Percentiles rank a stretch among this genome's conserved stretches.
Evolutionary conservation across 2,113 vertebrate species (phyloP).

Genomic region (Cricetomys ansorgei): DNA sequence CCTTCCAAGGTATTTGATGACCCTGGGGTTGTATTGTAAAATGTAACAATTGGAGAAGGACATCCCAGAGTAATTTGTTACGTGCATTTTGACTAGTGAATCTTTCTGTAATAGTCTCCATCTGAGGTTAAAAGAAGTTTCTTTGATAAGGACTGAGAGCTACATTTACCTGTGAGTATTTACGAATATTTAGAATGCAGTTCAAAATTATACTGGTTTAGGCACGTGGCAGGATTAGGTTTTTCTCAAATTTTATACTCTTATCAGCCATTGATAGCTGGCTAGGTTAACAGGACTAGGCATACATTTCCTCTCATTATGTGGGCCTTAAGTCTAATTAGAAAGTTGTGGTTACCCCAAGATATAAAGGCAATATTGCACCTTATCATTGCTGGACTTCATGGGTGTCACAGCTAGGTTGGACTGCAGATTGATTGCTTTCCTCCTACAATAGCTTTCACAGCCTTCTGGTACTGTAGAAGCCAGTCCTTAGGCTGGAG

Average conservation of each 20-base stretch:
- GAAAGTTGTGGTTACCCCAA: background rate
- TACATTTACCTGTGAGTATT: background rate
- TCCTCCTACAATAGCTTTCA: no score
- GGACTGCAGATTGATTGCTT: background rate
- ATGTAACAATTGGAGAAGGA: background rate
- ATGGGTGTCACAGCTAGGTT: background rate
- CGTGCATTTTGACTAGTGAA: background rate
- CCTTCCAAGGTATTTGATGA: background rate
- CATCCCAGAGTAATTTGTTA: background rate
- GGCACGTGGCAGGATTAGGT: background rate
- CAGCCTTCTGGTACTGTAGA: background rate
- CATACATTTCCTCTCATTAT: background rate
- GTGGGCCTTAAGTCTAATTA: background rate
- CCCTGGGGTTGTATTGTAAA: background rate
- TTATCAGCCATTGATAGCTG: background rate
- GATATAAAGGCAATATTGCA: background rate
- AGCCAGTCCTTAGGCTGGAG: background rate
- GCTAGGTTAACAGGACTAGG: background rate
- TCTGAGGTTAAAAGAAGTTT: background rate
- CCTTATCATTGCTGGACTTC: background rate
- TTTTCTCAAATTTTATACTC: background rate
- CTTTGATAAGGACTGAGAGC: background rate
- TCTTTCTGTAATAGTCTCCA: background rate
- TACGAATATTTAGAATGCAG: background rate
- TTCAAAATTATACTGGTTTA: background rate